Percentiles rank a stretch among this genome's conserved stretches.
These are phyloP conservation scores for Drosophila melanosoma DNA, from an alignment of 2,888 invertebrate species.

Conservation along the genomic window DNA sequence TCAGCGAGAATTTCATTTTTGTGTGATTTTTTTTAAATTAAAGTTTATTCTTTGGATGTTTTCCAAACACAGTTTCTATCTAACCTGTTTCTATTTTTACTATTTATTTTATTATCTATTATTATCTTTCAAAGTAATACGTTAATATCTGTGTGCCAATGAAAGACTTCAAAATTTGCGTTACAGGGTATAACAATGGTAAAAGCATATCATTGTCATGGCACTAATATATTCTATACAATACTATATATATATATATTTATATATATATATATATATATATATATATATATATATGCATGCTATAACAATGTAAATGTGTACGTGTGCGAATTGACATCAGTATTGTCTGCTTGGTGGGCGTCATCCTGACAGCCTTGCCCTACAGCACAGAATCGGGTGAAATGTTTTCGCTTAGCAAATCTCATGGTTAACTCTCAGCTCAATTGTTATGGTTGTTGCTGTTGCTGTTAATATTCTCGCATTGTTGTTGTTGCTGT, in stretches of 20 bases:
- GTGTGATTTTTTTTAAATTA: no score
- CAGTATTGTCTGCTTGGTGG: slow-evolving; percentile 49
- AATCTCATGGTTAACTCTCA: slow-evolving; percentile 72
- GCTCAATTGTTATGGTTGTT: slow-evolving; percentile 32
- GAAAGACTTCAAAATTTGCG: background rate
- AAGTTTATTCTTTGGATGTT: no score
- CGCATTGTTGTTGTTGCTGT: slow-evolving; percentile 41
- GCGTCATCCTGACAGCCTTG: slow-evolving; percentile 56
- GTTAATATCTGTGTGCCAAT: background rate
- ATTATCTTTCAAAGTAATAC: background rate
- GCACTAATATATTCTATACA: slow-evolving; percentile 33
- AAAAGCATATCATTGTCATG: slow-evolving; percentile 73
- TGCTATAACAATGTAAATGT: slow-evolving; percentile 13
- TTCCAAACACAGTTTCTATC: background rate
- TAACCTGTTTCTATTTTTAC: background rate
- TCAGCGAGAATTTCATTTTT: no score
- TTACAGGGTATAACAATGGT: slow-evolving; percentile 21
- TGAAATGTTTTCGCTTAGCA: slow-evolving; percentile 73
- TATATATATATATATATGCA: background rate
- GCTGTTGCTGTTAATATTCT: slow-evolving; percentile 39
- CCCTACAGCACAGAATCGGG: slow-evolving; percentile 57
- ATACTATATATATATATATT: no score
- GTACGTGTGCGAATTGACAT: slow-evolving; percentile 14
- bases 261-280: background rate
- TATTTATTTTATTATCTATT: no score